Evolutionary conservation across 2,113 vertebrate genomes (phyloP), one percentile per base, ranked within the genome.

Genomic region (Ariopsis seemanni): DNA sequence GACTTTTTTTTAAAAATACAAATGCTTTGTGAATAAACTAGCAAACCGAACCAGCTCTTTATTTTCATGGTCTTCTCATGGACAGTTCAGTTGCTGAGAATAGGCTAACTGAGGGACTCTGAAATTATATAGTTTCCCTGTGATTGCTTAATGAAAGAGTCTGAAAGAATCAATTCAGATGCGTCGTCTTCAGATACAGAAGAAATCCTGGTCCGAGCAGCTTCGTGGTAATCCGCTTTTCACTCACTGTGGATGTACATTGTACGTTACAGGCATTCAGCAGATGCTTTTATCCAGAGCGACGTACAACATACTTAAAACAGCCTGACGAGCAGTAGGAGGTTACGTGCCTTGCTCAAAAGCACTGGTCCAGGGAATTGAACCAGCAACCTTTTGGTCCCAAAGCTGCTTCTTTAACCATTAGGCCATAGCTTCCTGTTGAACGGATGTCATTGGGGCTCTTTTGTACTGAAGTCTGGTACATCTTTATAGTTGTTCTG

Each of bases 161-260:
- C 30, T 88, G 86, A 89, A 89, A 78, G 86, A 86, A 53, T 89
- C 63, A 62, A 80, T 87, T 89, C 88, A 86, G 79, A 67, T 53
- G 69, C 6, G 83, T 88, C 90, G 85, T 87, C 79, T 85, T 85
- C 30, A 81, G 85, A 62, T 69, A 67, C 78, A 58, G 88, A 87
- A 88, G 67, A 88, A 80, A 82, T 74, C 75, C 14, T 18, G 48
- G 85, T 82, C 69, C 30, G 65, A 85, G 78, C 55, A 82, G 78
- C 67, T 71, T 78, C 34, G 53, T 63, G 60, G 15, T 89, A 89
- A 90, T 88, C 86, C 86, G 65, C 83, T 86, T 82, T 91, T 89
- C 74, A 84, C 82, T 17, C 63, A 69, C 58, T 60, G 83, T 30
- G 87, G 89, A 89, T 42, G 42, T 42, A 42, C 42, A 4, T 42